Evolutionary conservation across 1,140 invertebrate species (phyloP), one percentile per base, ranked within the genome.

Genomic region (Cydia amplana): DNA sequence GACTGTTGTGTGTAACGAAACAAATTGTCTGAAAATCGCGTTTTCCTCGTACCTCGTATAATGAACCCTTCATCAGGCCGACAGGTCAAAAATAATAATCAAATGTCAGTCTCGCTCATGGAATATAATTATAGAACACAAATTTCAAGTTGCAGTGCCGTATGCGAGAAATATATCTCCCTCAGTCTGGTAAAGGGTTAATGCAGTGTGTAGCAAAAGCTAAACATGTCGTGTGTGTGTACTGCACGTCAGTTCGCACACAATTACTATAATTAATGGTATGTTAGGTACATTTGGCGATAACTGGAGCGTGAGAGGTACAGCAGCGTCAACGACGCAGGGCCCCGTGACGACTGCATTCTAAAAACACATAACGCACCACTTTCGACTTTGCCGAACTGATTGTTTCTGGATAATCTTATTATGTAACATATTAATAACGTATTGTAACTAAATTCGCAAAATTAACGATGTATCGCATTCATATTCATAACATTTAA

Each of bases 241-340:
- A 46, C 7, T n/a, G 14, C 25, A 23, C 43, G 40, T 51, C 18
- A 49, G 46, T 25, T 73, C 14, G 18, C 72, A 73, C 40, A 73
- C 72, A 73, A 73, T 92, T 89, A 87, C 82, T 87, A 73, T 40
- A 73, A 73, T 92, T 89, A 87, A 82, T 87, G 87, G 84, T 18
- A 51, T 1, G n/a, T 51, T 87, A 86, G 2, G 20, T 65, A 65
- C 65, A 36, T 70, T 92, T 89, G 85, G 84, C 81, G 83, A 83
- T 83, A 91, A 91, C 83, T 91, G 84, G 90, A 92, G 89, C 90
- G 90, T 92, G 90, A 90, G 90, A 91, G 82, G 88, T 88, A 90
- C 84, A 82, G 82, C 84, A 32, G 60, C 36, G 25, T 85, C 79
- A 83, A 84, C 79, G 84, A 84, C 84, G 82, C 86, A 85, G 87